These are phyloP conservation scores for Apteryx mantelli DNA, from an alignment of 2,113 vertebrate genomes.

Conservation along the genomic window DNA sequence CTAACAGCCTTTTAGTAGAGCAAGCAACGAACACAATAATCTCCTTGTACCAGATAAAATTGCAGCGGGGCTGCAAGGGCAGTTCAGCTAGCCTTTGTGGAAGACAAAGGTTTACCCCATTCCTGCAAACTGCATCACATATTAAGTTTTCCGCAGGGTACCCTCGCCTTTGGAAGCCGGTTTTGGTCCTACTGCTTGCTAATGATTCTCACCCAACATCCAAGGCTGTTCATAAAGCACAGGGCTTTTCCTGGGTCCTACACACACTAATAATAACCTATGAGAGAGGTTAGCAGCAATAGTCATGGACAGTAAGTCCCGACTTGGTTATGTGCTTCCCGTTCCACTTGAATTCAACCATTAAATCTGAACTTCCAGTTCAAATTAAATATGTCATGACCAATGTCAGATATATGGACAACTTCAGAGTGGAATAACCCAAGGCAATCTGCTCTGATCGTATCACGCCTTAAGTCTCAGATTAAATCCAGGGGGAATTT, in stretches of 20 bases:
- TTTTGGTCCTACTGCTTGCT: background rate
- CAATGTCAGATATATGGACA: slow-evolving; percentile 78
- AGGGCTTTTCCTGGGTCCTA: background rate
- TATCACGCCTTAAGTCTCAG: slow-evolving; percentile 71
- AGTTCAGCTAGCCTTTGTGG: background rate
- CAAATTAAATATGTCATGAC: slow-evolving; percentile 78
- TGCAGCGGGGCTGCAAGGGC: background rate
- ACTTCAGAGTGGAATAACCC: slow-evolving; percentile 77
- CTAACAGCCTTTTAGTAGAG: background rate
- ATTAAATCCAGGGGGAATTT: slow-evolving; percentile 68
- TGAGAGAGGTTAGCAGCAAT: slow-evolving; percentile 52
- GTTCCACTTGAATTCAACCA: slow-evolving; percentile 77
- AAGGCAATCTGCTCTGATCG: slow-evolving; percentile 77
- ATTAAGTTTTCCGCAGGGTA: background rate
- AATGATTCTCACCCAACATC: background rate
- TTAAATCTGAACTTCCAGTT: slow-evolving; percentile 77
- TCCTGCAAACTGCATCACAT: background rate
- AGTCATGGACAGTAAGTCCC: slow-evolving; percentile 66
- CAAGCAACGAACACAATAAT: background rate
- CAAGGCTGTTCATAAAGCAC: background rate
- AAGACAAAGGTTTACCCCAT: background rate
- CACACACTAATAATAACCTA: background rate
- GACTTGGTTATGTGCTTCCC: slow-evolving; percentile 62
- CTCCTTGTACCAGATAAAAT: background rate
- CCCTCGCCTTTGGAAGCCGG: background rate